phyloP scores from a whole-genome alignment of 1,140 invertebrate genomes.

The Papilio aristodemus region DNA sequence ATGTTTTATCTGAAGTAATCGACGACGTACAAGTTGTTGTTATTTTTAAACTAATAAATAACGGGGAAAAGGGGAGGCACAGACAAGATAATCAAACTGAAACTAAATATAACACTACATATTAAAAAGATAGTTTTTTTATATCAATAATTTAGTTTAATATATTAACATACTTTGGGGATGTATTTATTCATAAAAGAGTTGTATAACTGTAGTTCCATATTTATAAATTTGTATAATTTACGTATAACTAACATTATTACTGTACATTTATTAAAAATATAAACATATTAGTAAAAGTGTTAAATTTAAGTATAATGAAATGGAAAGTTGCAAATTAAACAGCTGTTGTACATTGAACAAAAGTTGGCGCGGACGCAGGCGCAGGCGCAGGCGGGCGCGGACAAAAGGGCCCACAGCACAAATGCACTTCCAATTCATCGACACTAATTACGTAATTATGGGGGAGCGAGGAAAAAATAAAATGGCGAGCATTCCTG shows the following conservation, averaged over 20 bases:
- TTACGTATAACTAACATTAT: no score
- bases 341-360: constrained; percentile 66
- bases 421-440: constrained; percentile 71
- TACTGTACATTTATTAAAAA: no score
- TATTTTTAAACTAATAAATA: no score
- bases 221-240: no score
- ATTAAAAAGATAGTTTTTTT: no score
- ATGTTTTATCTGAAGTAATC: background rate
- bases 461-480: constrained; percentile 59
- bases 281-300: background rate
- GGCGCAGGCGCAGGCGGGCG: constrained; percentile 47
- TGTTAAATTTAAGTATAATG: background rate
- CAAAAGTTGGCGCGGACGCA: constrained; percentile 50
- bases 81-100: no score
- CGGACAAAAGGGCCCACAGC: constrained; percentile 67
- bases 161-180: no score
- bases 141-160: no score
- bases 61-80: no score
- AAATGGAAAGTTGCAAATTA: constrained; percentile 26
- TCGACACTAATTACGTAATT: constrained; percentile 76
- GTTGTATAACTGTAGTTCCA: no score
- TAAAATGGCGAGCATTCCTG: constrained; percentile 70
- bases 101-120: no score
- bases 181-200: no score
- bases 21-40: background rate